Conservation (phyloP, 2,113 vertebrate species). For the Antennarius striatus region DNA sequence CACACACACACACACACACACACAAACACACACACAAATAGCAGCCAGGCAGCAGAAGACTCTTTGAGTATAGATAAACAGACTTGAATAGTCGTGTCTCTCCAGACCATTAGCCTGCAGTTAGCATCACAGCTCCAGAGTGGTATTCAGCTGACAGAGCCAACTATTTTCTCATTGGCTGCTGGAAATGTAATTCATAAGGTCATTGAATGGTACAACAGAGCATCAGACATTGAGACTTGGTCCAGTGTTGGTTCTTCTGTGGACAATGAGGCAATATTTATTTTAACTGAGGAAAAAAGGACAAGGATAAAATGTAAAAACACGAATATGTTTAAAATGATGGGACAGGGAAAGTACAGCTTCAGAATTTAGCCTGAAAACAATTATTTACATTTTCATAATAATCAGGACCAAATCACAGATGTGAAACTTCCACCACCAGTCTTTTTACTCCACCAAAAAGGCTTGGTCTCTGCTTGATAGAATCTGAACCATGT, state of each 20-base stretch:
- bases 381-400: too few relatives aligned
- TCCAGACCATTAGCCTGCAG: conserved; percentile 66
- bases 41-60: conserved; percentile 57
- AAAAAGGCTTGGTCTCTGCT: too few relatives aligned
- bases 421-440: too few relatives aligned
- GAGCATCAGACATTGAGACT: conserved; percentile 8
- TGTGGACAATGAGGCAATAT: neutral
- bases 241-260: neutral
- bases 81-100: conserved; percentile 54
- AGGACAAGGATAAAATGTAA: too few relatives aligned
- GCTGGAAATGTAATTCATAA: conserved; percentile 23
- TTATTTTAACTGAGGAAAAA: too few relatives aligned
- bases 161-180: conserved; percentile 25
- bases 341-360: too few relatives aligned
- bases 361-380: too few relatives aligned
- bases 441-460: too few relatives aligned
- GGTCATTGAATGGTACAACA: conserved; percentile 18
- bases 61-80: conserved; percentile 64
- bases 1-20: conserved; percentile 23
- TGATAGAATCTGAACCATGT: too few relatives aligned
- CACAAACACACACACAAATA: conserved; percentile 17
- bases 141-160: conserved; percentile 30
- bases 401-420: too few relatives aligned
- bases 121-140: conserved; percentile 59
- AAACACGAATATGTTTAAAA: too few relatives aligned